Evolutionary conservation across 2,113 vertebrate genomes (phyloP).

Genomic region (Anhinga rufa): DNA sequence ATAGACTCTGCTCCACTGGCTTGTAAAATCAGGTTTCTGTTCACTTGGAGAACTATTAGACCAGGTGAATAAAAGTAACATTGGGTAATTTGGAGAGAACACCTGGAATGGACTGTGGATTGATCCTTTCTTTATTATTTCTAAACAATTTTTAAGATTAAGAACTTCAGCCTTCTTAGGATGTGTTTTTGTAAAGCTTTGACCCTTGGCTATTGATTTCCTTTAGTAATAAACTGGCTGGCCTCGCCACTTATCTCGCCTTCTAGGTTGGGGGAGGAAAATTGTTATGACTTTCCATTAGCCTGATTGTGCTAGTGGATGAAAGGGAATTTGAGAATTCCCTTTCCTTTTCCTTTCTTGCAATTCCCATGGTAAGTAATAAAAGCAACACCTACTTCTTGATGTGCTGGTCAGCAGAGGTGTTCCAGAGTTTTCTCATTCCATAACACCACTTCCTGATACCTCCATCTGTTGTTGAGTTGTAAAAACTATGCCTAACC

Average conservation of each 20-base stretch:
- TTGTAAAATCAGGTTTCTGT: slow-evolving; percentile 83
- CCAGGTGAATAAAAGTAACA: slow-evolving; percentile 67
- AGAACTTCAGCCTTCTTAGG: slow-evolving; percentile 6
- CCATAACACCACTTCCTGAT: background rate
- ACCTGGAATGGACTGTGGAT: slow-evolving; percentile 58
- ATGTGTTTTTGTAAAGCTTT: slow-evolving; percentile 28
- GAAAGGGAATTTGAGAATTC: slow-evolving; percentile 6
- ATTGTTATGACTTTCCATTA: slow-evolving; percentile 1
- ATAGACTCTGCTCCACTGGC: slow-evolving; percentile 76
- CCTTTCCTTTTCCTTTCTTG: background rate
- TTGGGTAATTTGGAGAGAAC: slow-evolving; percentile 62
- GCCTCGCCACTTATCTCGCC: background rate
- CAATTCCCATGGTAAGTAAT: background rate
- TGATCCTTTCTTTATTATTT: slow-evolving; percentile 46
- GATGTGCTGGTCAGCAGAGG: background rate
- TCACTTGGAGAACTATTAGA: slow-evolving; percentile 69
- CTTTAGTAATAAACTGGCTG: slow-evolving; percentile 3
- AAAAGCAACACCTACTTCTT: background rate
- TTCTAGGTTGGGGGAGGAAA: background rate
- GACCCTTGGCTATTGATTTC: slow-evolving; percentile 34
- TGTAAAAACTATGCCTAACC: background rate
- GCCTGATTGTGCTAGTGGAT: background rate
- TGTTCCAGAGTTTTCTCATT: background rate
- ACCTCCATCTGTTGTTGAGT: background rate
- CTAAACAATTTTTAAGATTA: slow-evolving; percentile 18